Conservation (phyloP, 2,113 vertebrate species). For the Pitta sordida region DNA sequence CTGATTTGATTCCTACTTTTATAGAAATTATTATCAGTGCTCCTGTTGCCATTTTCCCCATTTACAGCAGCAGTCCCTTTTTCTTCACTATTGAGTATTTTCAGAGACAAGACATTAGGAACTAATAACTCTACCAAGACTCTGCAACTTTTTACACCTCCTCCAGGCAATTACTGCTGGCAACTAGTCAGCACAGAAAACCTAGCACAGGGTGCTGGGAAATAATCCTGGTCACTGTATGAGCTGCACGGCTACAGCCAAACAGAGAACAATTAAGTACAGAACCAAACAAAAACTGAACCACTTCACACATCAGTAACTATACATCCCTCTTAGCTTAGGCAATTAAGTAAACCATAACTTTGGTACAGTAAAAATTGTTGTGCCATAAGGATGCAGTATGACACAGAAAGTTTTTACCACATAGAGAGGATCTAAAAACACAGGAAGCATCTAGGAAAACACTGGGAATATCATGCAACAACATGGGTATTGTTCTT, state of each 20-base stretch:
- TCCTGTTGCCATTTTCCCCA: background rate
- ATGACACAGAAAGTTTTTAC: background rate
- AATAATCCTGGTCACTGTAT: background rate
- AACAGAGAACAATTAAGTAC: background rate
- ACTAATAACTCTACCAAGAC: background rate
- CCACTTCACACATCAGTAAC: background rate
- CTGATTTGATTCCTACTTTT: background rate
- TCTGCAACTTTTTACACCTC: background rate
- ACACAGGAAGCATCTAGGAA: background rate
- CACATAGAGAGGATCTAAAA: slow-evolving; percentile 1
- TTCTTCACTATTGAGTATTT: background rate
- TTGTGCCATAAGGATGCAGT: background rate
- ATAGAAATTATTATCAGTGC: background rate
- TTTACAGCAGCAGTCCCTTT: background rate
- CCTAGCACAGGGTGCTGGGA: background rate
- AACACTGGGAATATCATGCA: slow-evolving; percentile 30
- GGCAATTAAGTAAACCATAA: background rate
- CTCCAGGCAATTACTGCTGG: background rate
- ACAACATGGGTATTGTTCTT: slow-evolving; percentile 19
- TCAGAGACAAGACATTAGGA: background rate
- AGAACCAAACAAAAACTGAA: background rate
- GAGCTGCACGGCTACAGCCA: background rate
- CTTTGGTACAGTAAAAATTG: background rate
- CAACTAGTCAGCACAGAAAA: slow-evolving; percentile 17
- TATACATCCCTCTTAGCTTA: background rate